phyloP scores from a whole-genome alignment of 2,888 invertebrate genomes.

The Apamea epomidion region DNA sequence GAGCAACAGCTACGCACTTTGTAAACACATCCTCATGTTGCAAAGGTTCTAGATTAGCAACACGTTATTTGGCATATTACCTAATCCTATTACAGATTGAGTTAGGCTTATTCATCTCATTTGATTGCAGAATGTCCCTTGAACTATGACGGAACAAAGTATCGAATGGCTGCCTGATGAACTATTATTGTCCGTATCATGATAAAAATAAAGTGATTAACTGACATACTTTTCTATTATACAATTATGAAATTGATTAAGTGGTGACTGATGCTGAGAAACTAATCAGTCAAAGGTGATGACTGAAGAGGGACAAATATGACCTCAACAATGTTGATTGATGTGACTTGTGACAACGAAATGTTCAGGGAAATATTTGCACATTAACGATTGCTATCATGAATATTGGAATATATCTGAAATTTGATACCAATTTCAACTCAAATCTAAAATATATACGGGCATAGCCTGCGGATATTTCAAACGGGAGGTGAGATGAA shows the following conservation, averaged over 20 bases:
- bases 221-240: conserved; percentile 24
- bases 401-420: background rate
- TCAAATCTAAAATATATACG: background rate
- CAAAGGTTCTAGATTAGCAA: conserved; percentile 16
- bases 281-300: conserved; percentile 9
- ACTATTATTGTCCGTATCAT: conserved; percentile 25
- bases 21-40: background rate
- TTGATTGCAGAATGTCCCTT: conserved; percentile 32
- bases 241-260: conserved; percentile 20
- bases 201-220: conserved; percentile 21
- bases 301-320: background rate
- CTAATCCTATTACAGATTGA: conserved; percentile 31
- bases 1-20: background rate
- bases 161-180: conserved; percentile 40
- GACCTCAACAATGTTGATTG: background rate
- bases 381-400: background rate
- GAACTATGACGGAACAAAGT: conserved; percentile 36
- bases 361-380: conserved; percentile 9
- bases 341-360: background rate
- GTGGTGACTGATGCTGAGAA: conserved; percentile 3
- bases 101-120: conserved; percentile 35
- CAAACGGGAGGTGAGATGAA: background rate
- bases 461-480: conserved; percentile 6
- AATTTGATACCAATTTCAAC: conserved; percentile 15
- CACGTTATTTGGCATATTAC: conserved; percentile 20